Evolutionary conservation across 1,140 invertebrate species (phyloP), one percentile per base, ranked within the genome.

Genomic region (Pseudomyrmex gracilis): DNA sequence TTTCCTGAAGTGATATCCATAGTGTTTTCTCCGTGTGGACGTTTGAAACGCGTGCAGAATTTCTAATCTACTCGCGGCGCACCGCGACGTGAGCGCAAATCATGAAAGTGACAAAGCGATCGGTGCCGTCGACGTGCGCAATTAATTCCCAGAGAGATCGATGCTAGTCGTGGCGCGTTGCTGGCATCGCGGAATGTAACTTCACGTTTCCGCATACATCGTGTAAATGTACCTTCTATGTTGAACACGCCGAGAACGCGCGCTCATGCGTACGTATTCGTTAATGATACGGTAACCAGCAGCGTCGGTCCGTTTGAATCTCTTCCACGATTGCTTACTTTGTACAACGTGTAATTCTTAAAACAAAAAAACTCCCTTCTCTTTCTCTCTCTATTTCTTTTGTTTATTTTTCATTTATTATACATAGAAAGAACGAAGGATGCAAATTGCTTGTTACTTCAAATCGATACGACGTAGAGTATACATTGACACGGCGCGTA

Each of bases 51-150:
- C 76, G 76, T 80, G 76, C 76, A 80, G 76, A 80, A 80, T 80
- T 80, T 80, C 76, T 80, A 80, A 80, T 80, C 76, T 71, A 47
- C 24, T 60, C 45, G 34, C 34, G 66, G 76, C 47, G 47, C 51
- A 49, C 63, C 63, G 34, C 53, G 64, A 43, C 53, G 76, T 66
- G 53, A 70, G 71, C 76, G 76, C 76, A 80, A 80, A 80, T 80
- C 76, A 80, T 80, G 76, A 80, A 80, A 80, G 76, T 80, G 76
- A 80, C 76, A 80, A 80, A 80, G 76, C 76, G 76, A 80, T 80
- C 66, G 76, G 76, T 53, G 22, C 0, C 53, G 76, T 55, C 43
- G 76, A 71, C 76, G 45, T 80, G 76, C 47, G 66, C 66, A 49
- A 80, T 80, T 80, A 80, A 80, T 80, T 80, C 66, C 53, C 22